Evolutionary conservation across 2,797 vertebrate genomes (phyloP), one percentile per base, ranked within the genome.

Genomic region (Pseudotriccus pelzelni): DNA sequence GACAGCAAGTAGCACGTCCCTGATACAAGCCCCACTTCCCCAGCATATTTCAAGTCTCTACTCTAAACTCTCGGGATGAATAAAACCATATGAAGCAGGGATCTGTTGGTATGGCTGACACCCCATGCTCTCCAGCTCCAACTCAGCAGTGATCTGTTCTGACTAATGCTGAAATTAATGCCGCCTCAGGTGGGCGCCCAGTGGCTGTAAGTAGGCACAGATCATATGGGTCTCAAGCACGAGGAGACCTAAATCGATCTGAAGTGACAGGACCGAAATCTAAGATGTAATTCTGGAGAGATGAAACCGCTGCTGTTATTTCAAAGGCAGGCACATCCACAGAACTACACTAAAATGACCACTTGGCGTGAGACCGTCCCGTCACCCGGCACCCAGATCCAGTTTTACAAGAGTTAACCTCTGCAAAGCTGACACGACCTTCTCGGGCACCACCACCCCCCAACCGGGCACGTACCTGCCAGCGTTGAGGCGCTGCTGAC

Each of bases 391-490:
- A 87, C 23, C 47, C 76, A 82, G 55, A 69, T 22, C 25, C 49
- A 12, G 23, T 39, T 80, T 52, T 7, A 62, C 14, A 39, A 14
- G 56, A 46, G 34, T 14, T 17, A 32, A 50, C 2, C 6, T 11
- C 66, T 47, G 16, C 67, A 24, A 39, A n/a, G 27, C 37, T 12
- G 63, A 62, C 24, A 7, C 0, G 0, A 22, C 46, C 62, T 49
- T 32, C n/a, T 4, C 8, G 15, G 53, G 34, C 30, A 55, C 15
- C 25, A 13, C 10, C 67, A 14, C 9, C 30, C 4, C 24, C n/a
- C n/a, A n/a, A 6, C 20, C 2, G 0, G 44, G 22, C 41, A 97
- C 94, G 43, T 91, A 99, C 99, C 97, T 97, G 98, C 97, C 49
- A 98, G 95, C 0, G 98, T 88, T 11, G 98, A 86, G 68, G 97